A percentile compares a stretch with the other conserved stretches of the same genome.
Evolutionary conservation across 2,113 vertebrate genomes (phyloP).

Genomic region (Psittacus erithacus): DNA sequence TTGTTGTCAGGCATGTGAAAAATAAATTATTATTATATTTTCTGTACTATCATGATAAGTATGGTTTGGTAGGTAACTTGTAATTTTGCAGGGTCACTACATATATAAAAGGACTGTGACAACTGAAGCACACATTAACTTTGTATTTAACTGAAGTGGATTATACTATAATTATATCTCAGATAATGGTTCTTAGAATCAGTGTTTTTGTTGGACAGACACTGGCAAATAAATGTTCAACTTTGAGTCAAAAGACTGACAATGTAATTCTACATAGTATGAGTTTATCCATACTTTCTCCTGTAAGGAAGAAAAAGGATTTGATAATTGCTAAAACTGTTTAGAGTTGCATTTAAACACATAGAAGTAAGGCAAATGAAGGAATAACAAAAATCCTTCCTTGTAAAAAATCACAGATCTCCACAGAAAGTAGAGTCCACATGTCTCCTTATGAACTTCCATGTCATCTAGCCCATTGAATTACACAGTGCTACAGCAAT

Average conservation of each 20-base stretch:
- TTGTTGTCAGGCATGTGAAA: background rate
- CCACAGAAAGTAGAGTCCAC: background rate
- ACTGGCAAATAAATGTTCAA: background rate
- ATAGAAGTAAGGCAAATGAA: background rate
- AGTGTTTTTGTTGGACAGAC: background rate
- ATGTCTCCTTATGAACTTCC: background rate
- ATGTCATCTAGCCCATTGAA: background rate
- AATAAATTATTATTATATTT: background rate
- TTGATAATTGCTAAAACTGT: background rate
- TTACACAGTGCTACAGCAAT: background rate
- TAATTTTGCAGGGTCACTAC: background rate
- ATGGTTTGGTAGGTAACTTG: background rate
- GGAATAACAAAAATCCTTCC: background rate
- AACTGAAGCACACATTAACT: background rate
- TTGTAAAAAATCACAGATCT: background rate
- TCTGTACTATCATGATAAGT: background rate
- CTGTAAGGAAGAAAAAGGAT: background rate
- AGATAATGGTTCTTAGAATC: background rate
- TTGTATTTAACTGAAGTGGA: background rate
- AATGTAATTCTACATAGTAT: conserved; percentile 19
- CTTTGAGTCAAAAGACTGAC: background rate
- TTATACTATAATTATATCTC: background rate
- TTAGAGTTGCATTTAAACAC: background rate
- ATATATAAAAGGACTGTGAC: background rate
- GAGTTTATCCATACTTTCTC: background rate